Evolutionary conservation across 2,113 vertebrate genomes (phyloP).

Genomic region (Podarcis raffonei): DNA sequence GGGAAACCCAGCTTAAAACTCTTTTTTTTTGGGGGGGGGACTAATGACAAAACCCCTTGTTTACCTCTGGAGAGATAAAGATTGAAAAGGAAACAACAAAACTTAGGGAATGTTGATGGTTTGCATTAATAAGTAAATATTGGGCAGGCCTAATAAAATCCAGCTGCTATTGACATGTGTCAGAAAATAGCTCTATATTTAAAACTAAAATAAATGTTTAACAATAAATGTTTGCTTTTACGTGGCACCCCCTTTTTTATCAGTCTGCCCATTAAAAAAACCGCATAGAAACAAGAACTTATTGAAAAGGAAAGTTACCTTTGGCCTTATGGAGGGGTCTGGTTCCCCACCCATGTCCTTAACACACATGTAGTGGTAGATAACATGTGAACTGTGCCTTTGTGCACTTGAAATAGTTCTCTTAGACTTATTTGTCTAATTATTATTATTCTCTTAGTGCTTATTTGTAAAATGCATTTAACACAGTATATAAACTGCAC

Average conservation of each 20-base stretch:
- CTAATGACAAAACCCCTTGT: constrained; percentile 16
- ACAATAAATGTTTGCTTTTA: constrained; percentile 1
- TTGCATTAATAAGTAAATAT: constrained; percentile 46
- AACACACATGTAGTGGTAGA: neutral
- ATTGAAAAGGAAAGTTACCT: constrained; percentile 8
- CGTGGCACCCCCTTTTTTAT: neutral
- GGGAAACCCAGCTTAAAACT: constrained; percentile 21
- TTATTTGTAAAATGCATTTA: neutral
- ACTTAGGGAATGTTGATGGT: neutral
- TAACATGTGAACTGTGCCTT: neutral
- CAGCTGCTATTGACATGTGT: neutral
- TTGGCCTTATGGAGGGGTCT: neutral
- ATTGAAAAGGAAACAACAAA: constrained; percentile 14
- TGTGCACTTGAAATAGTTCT: neutral
- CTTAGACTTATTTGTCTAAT: neutral
- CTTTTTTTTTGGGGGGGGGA: constrained; percentile 23
- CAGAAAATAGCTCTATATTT: constrained; percentile 21
- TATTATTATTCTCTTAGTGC: neutral
- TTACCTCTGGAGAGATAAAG: constrained; percentile 24
- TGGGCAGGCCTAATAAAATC: constrained; percentile 40
- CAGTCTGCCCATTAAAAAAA: neutral
- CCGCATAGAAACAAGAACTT: neutral
- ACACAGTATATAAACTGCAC: neutral
- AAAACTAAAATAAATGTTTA: neutral
- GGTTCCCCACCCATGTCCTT: neutral